phyloP scores from a whole-genome alignment of 2,113 vertebrate species.

The Toxostoma redivivum region DNA sequence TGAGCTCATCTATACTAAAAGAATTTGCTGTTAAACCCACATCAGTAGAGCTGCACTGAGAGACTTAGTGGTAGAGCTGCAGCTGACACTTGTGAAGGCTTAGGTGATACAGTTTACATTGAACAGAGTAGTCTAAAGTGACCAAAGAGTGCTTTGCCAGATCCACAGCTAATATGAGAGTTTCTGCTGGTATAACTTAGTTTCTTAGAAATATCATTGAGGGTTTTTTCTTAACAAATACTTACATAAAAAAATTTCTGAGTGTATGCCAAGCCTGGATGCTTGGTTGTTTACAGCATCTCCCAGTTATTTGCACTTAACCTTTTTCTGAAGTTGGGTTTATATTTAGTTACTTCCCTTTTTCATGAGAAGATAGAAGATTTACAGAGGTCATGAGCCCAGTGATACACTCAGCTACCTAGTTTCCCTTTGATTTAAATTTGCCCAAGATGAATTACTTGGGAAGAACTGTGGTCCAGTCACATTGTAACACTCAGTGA shows the following conservation, averaged over 20 bases:
- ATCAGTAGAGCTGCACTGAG: accelerated
- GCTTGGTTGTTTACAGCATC: background rate
- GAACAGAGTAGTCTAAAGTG: background rate
- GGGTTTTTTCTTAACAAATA: background rate
- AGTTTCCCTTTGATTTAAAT: background rate
- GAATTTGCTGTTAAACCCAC: background rate
- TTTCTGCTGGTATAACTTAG: background rate
- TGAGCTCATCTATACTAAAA: background rate
- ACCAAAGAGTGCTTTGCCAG: background rate
- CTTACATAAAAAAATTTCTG: background rate
- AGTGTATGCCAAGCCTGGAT: background rate
- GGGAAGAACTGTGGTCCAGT: background rate
- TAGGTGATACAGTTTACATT: background rate
- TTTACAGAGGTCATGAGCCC: background rate
- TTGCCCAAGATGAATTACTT: background rate
- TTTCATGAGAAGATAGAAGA: background rate
- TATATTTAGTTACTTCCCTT: background rate
- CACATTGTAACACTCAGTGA: background rate
- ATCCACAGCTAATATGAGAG: background rate
- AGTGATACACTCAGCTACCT: background rate
- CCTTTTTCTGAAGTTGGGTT: background rate
- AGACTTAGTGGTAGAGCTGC: background rate
- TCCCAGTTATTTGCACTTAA: background rate
- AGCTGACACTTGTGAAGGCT: background rate
- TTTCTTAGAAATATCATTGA: background rate